Evolutionary conservation across 2,888 invertebrate genomes (phyloP).

Genomic region (Taphrorychus bicolor): DNA sequence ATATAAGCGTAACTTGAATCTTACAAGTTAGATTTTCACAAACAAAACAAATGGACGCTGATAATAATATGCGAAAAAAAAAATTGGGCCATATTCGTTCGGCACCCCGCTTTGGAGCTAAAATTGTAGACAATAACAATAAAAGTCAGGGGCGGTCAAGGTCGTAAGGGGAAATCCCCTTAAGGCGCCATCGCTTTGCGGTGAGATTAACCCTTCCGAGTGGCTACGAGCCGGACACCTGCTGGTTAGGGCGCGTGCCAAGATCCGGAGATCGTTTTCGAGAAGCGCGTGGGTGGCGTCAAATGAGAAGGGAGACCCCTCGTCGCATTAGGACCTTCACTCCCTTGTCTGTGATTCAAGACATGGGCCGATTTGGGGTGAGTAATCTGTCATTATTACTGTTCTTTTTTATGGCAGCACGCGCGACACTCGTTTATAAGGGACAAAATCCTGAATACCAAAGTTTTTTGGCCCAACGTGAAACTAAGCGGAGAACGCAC

Average conservation of each 20-base stretch:
- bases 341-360: slow-evolving; percentile 38
- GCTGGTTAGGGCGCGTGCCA: slow-evolving; percentile 42
- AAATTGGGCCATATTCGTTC: too few species aligned
- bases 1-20: too few species aligned
- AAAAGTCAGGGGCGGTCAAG: slow-evolving; percentile 35
- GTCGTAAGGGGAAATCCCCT: slow-evolving; percentile 37
- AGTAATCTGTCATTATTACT: slow-evolving; percentile 40
- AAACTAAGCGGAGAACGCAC: background rate
- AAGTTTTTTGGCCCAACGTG: slow-evolving; percentile 7
- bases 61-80: too few species aligned
- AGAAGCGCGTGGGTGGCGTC: slow-evolving; percentile 40
- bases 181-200: slow-evolving; percentile 33
- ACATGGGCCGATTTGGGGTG: slow-evolving; percentile 39
- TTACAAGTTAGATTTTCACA: too few species aligned
- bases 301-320: slow-evolving; percentile 33
- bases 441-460: slow-evolving; percentile 18
- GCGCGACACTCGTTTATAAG: slow-evolving; percentile 28
- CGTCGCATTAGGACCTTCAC: slow-evolving; percentile 27
- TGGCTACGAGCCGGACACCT: slow-evolving; percentile 40
- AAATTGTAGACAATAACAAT: slow-evolving; percentile 28
- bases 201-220: slow-evolving; percentile 40
- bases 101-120: background rate
- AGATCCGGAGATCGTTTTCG: slow-evolving; percentile 38
- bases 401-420: slow-evolving; percentile 37
- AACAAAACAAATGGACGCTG: too few species aligned